These are phyloP conservation scores for Oryzias javanicus DNA, from an alignment of 2,113 vertebrate genomes.

Conservation along the genomic window DNA sequence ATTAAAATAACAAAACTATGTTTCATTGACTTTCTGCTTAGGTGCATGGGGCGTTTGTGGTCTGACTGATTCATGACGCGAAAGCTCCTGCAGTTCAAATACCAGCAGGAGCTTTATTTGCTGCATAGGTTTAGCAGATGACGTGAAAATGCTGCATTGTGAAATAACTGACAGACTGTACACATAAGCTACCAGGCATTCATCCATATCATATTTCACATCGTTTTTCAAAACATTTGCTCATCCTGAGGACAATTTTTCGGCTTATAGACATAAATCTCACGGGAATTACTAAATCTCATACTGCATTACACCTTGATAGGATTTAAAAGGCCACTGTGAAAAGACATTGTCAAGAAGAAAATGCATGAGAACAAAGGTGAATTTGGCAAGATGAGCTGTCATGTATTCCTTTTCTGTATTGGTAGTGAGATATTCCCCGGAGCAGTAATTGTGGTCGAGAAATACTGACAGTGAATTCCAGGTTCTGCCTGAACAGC, in stretches of 20 bases:
- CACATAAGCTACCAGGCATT: too few relatives aligned
- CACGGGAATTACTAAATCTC: not conserved
- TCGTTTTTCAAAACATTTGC: too few relatives aligned
- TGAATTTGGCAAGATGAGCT: constrained; percentile 17
- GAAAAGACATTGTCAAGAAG: constrained; percentile 8
- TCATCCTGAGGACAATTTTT: not conserved
- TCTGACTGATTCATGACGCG: too few relatives aligned
- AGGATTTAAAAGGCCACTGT: constrained; percentile 10
- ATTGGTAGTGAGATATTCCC: constrained; percentile 2
- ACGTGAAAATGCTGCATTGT: not conserved
- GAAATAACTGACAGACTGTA: too few relatives aligned
- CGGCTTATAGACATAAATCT: not conserved
- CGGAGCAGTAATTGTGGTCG: constrained; percentile 11
- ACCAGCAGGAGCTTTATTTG: not conserved
- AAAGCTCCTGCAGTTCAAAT: too few relatives aligned
- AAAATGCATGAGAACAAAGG: constrained; percentile 9
- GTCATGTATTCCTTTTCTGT: constrained; percentile 3
- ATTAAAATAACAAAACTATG: too few relatives aligned
- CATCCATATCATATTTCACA: too few relatives aligned
- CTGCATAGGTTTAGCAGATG: not conserved
- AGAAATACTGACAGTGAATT: constrained; percentile 19
- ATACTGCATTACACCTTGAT: not conserved
- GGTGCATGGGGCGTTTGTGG: too few relatives aligned
- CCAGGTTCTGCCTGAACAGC: constrained; percentile 5
- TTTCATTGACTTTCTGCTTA: too few relatives aligned